Conservation (phyloP, 1,140 invertebrate species). For the Trichonephila inaurata region DNA sequence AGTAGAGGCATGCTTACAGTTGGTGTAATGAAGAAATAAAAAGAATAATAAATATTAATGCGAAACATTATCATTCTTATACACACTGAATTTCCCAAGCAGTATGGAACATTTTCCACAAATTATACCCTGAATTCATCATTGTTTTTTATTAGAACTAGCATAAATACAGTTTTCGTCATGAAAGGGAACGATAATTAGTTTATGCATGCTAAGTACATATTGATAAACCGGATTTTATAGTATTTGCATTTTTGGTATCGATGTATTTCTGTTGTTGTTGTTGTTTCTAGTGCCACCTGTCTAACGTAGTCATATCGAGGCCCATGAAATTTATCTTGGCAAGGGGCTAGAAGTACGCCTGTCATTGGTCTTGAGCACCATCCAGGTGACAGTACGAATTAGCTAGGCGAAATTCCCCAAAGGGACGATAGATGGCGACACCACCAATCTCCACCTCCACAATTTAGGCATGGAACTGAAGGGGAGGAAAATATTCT, state of each 20-base stretch:
- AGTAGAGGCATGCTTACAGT: conserved; percentile 30
- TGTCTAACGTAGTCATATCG: no score
- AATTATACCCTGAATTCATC: not conserved
- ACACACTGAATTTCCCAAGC: not conserved
- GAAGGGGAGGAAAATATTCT: no score
- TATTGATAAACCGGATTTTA: not conserved
- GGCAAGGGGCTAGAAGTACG: no score
- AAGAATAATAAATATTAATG: not conserved
- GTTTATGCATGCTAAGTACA: not conserved
- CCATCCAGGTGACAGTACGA: no score
- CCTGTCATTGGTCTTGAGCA: no score
- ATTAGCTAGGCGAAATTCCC: no score
- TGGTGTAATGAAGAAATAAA: conserved; percentile 20
- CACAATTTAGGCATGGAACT: no score
- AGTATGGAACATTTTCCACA: not conserved
- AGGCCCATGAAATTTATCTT: no score
- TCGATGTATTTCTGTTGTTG: no score
- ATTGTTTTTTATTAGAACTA: not conserved
- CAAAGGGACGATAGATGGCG: no score
- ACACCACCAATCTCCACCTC: no score
- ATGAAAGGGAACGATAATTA: not conserved
- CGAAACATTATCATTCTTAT: not conserved
- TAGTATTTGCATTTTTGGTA: not conserved
- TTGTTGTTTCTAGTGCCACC: no score
- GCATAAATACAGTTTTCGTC: not conserved